Evolutionary conservation across 2,888 invertebrate species (phyloP).

Genomic region (Gastracanthus pulcherrimus): DNA sequence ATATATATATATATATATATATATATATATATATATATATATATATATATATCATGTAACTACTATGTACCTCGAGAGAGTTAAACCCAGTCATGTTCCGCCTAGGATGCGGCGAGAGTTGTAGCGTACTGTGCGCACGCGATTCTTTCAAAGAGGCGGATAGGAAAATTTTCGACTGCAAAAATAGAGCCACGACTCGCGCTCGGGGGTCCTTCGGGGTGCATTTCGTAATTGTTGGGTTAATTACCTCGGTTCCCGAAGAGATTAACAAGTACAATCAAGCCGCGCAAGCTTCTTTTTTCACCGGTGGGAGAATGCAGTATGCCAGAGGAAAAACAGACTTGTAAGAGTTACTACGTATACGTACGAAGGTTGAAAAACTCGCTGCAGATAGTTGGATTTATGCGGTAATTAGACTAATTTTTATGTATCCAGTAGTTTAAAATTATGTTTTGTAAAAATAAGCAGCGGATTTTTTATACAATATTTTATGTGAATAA

Average conservation of each 20-base stretch:
- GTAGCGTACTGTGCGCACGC: background rate
- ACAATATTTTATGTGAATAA: too few species aligned
- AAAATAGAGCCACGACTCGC: background rate
- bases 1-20: too few species aligned
- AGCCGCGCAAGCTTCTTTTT: background rate
- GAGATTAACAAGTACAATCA: constrained; percentile 29
- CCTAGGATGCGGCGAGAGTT: background rate
- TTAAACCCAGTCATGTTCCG: background rate
- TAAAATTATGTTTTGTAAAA: too few species aligned
- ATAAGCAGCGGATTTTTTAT: too few species aligned
- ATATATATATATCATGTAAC: background rate
- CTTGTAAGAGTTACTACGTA: background rate
- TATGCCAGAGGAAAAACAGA: background rate
- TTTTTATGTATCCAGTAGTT: too few species aligned
- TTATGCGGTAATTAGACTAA: too few species aligned
- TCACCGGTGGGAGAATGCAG: background rate
- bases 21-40: background rate
- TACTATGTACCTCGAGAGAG: background rate
- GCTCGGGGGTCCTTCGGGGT: background rate
- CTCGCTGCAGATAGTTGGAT: too few species aligned
- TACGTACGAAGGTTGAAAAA: background rate
- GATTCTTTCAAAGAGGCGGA: background rate
- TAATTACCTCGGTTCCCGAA: constrained; percentile 27
- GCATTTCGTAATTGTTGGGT: constrained; percentile 39
- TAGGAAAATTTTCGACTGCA: constrained; percentile 23